Conservation (phyloP, 1,140 invertebrate genomes). For the Temnothorax longispinosus region DNA sequence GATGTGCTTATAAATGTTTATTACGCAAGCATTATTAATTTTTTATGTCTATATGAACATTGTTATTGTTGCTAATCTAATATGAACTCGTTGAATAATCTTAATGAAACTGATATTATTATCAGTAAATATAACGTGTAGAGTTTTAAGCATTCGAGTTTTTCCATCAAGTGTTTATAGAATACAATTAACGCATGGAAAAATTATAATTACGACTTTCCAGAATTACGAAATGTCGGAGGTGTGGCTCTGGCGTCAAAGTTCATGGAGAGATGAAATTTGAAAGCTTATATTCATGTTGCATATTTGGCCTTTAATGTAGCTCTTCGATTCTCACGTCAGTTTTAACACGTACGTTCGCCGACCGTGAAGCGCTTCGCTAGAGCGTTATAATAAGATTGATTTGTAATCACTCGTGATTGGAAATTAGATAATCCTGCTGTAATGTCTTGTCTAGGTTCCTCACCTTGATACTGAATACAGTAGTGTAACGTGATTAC, state of each 20-base stretch:
- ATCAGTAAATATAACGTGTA: background rate
- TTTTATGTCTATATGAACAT: background rate
- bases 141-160: background rate
- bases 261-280: background rate
- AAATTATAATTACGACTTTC: background rate
- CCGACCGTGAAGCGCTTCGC: constrained; percentile 9
- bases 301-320: constrained; percentile 8
- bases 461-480: background rate
- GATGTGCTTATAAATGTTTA: background rate
- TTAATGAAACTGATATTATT: background rate
- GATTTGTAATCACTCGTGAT: constrained; percentile 21
- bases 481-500: background rate
- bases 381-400: constrained; percentile 58
- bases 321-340: constrained; percentile 22
- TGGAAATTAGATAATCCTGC: constrained; percentile 47
- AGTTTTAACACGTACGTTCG: constrained; percentile 30
- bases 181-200: background rate
- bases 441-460: constrained; percentile 6
- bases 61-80: background rate
- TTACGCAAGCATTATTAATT: background rate
- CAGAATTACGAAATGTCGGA: background rate
- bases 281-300: background rate
- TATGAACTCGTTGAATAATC: background rate
- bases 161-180: background rate
- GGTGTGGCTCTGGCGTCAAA: constrained; percentile 4